Evolutionary conservation across 1,140 invertebrate species (phyloP), one percentile per base, ranked within the genome.

Genomic region (Andrena cerasifolii): DNA sequence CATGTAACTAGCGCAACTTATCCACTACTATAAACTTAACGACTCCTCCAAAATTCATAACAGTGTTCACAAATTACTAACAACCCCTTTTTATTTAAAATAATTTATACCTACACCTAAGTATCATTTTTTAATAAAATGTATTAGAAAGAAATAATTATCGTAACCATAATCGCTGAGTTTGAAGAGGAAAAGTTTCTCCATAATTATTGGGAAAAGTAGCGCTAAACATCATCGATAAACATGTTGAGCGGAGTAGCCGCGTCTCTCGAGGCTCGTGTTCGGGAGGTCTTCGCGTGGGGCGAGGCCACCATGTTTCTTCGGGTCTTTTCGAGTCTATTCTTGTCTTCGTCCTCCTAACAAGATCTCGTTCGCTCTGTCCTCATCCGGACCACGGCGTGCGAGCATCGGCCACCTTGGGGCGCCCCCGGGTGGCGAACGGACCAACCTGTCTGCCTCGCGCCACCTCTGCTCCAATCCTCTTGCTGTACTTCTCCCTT

Each of bases 241-340:
- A 77, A 54, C 73, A 78, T 84, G 82, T 84, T 77, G 83, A 79
- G 65, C 53, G 36, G 33, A 78, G 47, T 53, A 80, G 78, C 40
- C 49, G 56, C 31, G 75, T 66, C 58, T 80, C 78, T 87, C 84
- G 85, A 83, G 76, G 79, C 83, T 26, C 84, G 84, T 87, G 87
- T 89, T 90, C 88, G 89, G 83, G 89, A 89, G 89, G 89, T 90
- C 89, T 89, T 92, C 90, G 91, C 91, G 91, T 92, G 90, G 90
- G 91, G 91, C 91, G 90, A 92, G 91, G 91, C 91, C 90, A 91
- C 91, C 91, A 90, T 92, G 91, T 92, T 91, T 82, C 87, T 90
- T 78, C 75, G 65, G 75, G 74, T 65, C 82, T 83, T 73, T 61
- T 70, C 73, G 82, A 56, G 70, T 84, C 70, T 88, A 49, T 53